Evolutionary conservation across 2,797 vertebrate species (phyloP), one percentile per base, ranked within the genome.

Genomic region (Monodelphis domestica): DNA sequence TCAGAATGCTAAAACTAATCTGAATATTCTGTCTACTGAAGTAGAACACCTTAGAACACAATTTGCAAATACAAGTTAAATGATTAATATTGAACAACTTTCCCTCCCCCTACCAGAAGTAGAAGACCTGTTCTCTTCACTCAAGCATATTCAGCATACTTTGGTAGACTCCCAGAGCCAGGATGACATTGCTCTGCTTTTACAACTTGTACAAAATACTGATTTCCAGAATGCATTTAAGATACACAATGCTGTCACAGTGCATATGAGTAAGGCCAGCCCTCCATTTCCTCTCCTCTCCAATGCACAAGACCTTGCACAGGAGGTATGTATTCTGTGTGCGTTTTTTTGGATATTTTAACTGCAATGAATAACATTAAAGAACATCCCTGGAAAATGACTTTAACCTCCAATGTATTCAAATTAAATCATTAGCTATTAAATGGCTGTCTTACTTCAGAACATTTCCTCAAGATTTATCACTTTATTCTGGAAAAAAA

Each of bases 161-260:
- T 98, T 99, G 98, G 98, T 99, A 78, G 99, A 99, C 98, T 98
- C 99, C 97, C 99, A 99, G 98, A 99, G 99, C 98, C 99, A 99
- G 98, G 99, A 99, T 92, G 99, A 99, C 97, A 97, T 99, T 59
- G 98, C 99, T 93, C 97, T 99, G 96, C 99, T 99, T 96, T 98
- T 99, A 94, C 98, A 99, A 78, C 99, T 99, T 94, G 98, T 99
- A 91, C 99, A 99, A 97, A 99, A 99, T 98, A 98, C 98, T 89
- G 99, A 99, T 98, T 99, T 99, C 98, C 99, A 99, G 98, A 99
- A 99, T 95, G 99, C 99, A 0, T 99, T 99, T 98, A 99, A 98
- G 98, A 99, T 99, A 98, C 99, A 99, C 97, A 99, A 99, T 93
- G 99, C 99, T 2, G 99, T 99, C 97, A 99, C 99, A 26, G 97